Conservation (phyloP, 2,888 invertebrate genomes). For the Morinoia aosen region DNA sequence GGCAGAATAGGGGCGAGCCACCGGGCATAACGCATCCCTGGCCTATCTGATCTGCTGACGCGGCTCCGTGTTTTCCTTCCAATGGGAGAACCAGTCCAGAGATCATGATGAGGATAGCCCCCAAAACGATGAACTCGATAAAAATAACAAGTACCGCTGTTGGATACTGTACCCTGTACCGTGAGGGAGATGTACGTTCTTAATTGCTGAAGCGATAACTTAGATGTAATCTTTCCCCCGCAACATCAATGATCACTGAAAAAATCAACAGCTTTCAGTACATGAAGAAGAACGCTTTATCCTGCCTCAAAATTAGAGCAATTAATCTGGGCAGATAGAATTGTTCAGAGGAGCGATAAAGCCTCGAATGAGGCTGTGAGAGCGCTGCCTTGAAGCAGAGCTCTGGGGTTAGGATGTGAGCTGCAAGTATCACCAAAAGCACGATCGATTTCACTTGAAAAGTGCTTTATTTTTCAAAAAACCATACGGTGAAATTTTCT, state of each 20-base stretch:
- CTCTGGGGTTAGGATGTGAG: not conserved
- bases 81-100: not conserved
- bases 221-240: not conserved
- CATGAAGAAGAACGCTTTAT: not conserved
- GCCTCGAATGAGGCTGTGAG: not conserved
- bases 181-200: not conserved
- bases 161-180: not conserved
- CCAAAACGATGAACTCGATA: not conserved
- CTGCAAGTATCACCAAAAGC: not conserved
- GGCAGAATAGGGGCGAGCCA: not conserved
- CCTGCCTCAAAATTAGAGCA: not conserved
- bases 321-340: not conserved
- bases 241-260: not conserved
- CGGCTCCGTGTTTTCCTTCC: not conserved
- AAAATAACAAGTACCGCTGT: conserved; percentile 7
- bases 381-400: not conserved
- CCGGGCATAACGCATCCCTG: not conserved
- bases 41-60: not conserved
- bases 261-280: not conserved
- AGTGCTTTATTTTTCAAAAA: too few relatives aligned
- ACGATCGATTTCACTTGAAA: not conserved
- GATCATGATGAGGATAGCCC: not conserved
- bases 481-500: too few relatives aligned
- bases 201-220: conserved; percentile 3
- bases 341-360: not conserved